These are phyloP conservation scores for Spisula solida DNA, from an alignment of 2,888 invertebrate species.

Conservation along the genomic window DNA sequence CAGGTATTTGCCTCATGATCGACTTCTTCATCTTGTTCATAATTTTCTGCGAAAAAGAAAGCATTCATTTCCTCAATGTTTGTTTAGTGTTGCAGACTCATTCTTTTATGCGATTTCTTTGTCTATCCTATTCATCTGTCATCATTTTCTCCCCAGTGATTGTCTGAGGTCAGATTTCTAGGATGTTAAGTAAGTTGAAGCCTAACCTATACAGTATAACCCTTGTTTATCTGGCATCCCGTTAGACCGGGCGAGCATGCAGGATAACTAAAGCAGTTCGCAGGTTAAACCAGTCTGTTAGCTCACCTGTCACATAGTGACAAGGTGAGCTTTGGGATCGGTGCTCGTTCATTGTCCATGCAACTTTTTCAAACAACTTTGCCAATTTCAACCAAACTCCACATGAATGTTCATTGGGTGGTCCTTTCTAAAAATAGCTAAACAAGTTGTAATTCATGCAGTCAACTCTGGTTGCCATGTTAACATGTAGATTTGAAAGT, in stretches of 20 bases:
- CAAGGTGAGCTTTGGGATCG: no score
- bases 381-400: no score
- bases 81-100: constrained; percentile 6
- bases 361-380: no score
- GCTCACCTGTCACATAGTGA: no score
- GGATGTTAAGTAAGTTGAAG: constrained; percentile 15
- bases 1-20: background rate
- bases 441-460: no score
- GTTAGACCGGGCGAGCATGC: background rate
- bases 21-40: background rate
- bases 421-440: no score
- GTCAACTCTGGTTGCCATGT: no score
- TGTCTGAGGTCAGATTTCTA: constrained; percentile 1
- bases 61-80: background rate
- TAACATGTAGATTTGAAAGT: no score
- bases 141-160: constrained; percentile 13
- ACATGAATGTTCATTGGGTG: no score
- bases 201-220: background rate
- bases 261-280: background rate
- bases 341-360: no score
- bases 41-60: background rate
- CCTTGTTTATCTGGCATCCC: no score
- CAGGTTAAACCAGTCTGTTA: no score
- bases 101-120: constrained; percentile 16
- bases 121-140: constrained; percentile 19